Percentiles rank a stretch among this genome's conserved stretches.
Evolutionary conservation across 2,888 invertebrate species (phyloP).

Genomic region (Catotricha subobsoleta): DNA sequence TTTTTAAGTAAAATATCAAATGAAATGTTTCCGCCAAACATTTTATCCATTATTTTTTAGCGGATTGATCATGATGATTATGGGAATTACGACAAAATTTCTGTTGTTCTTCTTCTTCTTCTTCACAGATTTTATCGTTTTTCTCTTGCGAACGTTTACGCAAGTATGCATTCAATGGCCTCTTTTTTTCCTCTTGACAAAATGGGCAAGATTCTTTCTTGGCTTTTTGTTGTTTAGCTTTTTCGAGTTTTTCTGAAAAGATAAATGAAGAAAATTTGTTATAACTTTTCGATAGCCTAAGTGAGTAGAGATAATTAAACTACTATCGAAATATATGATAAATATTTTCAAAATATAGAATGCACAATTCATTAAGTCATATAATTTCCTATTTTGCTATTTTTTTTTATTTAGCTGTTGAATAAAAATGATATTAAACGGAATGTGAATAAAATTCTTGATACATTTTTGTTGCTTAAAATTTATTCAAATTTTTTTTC

Average conservation of each 20-base stretch:
- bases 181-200: constrained; percentile 35
- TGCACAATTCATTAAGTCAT: too few relatives aligned
- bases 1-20: background rate
- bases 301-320: background rate
- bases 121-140: constrained; percentile 32
- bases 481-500: too few relatives aligned
- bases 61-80: constrained; percentile 11
- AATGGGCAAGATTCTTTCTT: constrained; percentile 32
- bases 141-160: constrained; percentile 32
- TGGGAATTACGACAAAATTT: background rate
- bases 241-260: constrained; percentile 22
- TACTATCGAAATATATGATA: too few relatives aligned
- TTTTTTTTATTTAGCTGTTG: too few relatives aligned
- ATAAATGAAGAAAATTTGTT: constrained; percentile 3
- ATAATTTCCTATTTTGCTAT: too few relatives aligned
- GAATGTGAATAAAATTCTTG: too few relatives aligned
- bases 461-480: too few relatives aligned
- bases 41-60: constrained; percentile 1
- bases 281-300: background rate
- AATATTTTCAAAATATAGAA: too few relatives aligned
- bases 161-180: constrained; percentile 33
- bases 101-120: constrained; percentile 25
- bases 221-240: constrained; percentile 19
- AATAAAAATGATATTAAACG: too few relatives aligned
- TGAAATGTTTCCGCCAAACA: background rate